phyloP scores from a whole-genome alignment of 1,140 invertebrate species.

The Drosophila sp. region DNA sequence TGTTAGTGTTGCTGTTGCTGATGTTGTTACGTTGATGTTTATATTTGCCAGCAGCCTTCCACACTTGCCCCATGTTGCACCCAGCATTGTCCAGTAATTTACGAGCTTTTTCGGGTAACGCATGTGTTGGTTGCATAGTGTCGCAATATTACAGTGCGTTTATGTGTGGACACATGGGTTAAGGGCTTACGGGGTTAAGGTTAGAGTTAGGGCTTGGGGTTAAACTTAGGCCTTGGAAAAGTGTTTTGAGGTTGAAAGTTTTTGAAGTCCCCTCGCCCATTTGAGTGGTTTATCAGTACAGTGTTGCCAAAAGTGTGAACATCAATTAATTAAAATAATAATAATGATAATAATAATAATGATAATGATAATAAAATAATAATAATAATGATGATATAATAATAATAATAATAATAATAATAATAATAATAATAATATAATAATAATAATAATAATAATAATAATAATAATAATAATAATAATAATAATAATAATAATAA shows the following conservation, averaged over 20 bases:
- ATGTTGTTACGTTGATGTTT: slow-evolving; percentile 74
- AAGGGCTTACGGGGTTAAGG: slow-evolving; percentile 45
- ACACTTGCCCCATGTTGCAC: background rate
- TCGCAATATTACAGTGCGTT: slow-evolving; percentile 48
- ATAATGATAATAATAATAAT: background rate
- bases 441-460: background rate
- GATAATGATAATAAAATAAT: background rate
- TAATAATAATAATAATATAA: background rate
- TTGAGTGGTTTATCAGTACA: slow-evolving; percentile 18
- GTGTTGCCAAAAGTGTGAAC: background rate
- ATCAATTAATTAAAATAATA: background rate
- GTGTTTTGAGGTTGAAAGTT: slow-evolving; percentile 57
- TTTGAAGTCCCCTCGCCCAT: slow-evolving; percentile 20
- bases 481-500: too few species aligned
- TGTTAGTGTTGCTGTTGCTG: slow-evolving; percentile 33
- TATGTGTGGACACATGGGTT: slow-evolving; percentile 47
- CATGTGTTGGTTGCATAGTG: slow-evolving; percentile 71
- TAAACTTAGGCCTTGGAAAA: slow-evolving; percentile 32
- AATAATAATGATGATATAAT: too few species aligned
- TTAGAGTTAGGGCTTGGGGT: slow-evolving; percentile 8
- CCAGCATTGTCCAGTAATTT: slow-evolving; percentile 78
- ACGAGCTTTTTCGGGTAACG: slow-evolving; percentile 75
- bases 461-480: background rate
- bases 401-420: too few species aligned
- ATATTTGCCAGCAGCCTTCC: slow-evolving; percentile 70